Evolutionary conservation across 1,140 invertebrate genomes (phyloP).

Genomic region (Lepidurus arcticus): DNA sequence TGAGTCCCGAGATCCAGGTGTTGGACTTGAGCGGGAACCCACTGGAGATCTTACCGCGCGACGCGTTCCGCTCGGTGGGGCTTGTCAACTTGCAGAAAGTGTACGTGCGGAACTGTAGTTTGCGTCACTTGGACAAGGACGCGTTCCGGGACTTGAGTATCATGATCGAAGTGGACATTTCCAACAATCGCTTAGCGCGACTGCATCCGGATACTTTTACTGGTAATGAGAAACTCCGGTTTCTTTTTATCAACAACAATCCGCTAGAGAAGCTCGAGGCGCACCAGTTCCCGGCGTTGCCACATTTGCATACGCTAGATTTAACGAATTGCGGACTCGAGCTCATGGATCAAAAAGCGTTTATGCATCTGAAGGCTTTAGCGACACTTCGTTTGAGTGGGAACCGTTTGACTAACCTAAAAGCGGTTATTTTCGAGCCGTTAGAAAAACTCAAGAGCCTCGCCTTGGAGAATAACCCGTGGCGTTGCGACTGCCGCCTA

Average conservation of each 20-base stretch:
- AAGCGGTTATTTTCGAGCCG: slow-evolving; percentile 58
- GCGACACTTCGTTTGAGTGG: slow-evolving; percentile 63
- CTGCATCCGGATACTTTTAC: slow-evolving; percentile 65
- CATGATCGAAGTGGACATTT: slow-evolving; percentile 76
- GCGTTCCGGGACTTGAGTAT: slow-evolving; percentile 81
- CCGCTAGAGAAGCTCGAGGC: slow-evolving; percentile 56
- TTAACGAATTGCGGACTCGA: slow-evolving; percentile 68
- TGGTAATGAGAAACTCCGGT: slow-evolving; percentile 64
- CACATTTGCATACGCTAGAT: slow-evolving; percentile 63
- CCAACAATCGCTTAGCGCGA: slow-evolving; percentile 61
- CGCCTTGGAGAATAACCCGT: slow-evolving; percentile 75
- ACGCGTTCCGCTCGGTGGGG: slow-evolving; percentile 70
- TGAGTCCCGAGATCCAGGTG: slow-evolving; percentile 78
- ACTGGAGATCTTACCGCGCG: slow-evolving; percentile 65
- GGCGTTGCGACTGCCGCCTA: slow-evolving; percentile 79
- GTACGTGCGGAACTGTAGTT: slow-evolving; percentile 64
- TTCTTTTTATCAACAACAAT: slow-evolving; percentile 64
- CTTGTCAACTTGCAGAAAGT: slow-evolving; percentile 77
- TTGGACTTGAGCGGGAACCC: slow-evolving; percentile 73
- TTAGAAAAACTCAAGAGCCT: slow-evolving; percentile 67
- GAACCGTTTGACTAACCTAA: slow-evolving; percentile 61
- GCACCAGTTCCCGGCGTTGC: slow-evolving; percentile 63
- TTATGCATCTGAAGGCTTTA: slow-evolving; percentile 58
- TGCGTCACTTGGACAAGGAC: slow-evolving; percentile 67
- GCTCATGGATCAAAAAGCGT: slow-evolving; percentile 63